phyloP scores from a whole-genome alignment of 1,140 invertebrate genomes.

The Drosophila cardini region DNA sequence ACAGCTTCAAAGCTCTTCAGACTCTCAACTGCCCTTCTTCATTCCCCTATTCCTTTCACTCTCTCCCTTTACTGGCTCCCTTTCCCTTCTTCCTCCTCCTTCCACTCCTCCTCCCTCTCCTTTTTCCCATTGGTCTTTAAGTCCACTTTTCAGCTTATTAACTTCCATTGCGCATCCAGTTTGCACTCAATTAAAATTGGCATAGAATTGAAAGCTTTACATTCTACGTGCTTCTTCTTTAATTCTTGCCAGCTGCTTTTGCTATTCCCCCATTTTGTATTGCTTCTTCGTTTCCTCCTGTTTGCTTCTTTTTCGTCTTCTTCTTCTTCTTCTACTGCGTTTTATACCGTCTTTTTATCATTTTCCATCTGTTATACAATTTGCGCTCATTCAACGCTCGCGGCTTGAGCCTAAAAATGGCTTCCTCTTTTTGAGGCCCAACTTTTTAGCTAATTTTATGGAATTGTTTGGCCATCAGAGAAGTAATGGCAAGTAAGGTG shows the following conservation, averaged over 20 bases:
- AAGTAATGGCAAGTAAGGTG: conserved; percentile 8
- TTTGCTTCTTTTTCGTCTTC: conserved; percentile 18
- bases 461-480: conserved; percentile 63
- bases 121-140: conserved; percentile 27
- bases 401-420: conserved; percentile 78
- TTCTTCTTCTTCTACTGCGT: conserved; percentile 10
- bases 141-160: conserved; percentile 66
- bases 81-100: neutral
- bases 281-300: conserved; percentile 7
- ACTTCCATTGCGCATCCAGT: conserved; percentile 42
- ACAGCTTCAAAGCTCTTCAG: neutral
- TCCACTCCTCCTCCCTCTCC: neutral
- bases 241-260: conserved; percentile 18
- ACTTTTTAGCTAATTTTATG: conserved; percentile 78
- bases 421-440: conserved; percentile 47
- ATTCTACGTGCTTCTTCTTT: conserved; percentile 48
- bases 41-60: too few species aligned
- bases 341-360: conserved; percentile 55
- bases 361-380: conserved; percentile 72
- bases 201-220: conserved; percentile 64
- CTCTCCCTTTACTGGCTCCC: neutral
- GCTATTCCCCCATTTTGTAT: neutral
- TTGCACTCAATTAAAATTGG: conserved; percentile 73
- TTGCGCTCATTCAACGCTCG: conserved; percentile 72
- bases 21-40: too few species aligned